Base-by-base conservation (phyloP, 2,888 invertebrate species). In the Danaus chrysippus region DNA sequence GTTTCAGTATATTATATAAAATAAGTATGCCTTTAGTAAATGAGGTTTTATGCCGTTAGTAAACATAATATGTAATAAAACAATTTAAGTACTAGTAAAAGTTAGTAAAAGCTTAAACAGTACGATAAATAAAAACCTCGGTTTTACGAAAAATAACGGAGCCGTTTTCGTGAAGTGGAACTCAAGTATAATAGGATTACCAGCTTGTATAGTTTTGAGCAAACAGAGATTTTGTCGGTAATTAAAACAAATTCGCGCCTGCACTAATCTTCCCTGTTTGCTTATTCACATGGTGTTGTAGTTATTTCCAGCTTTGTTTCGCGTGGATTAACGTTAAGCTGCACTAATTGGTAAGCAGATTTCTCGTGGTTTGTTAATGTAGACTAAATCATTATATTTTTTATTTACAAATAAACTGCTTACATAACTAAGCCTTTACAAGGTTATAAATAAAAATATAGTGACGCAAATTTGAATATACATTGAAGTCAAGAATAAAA, bases 261-360 rank as follows among this genome's bases (percentile, higher is more conserved):
- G 57, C 61, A 61, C 63, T 68, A 69, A 69, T 68, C 69, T 62
- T 53, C 52, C 53, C 62, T 62, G 65, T 69, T 71, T 70, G 76
- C 75, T 78, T 77, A 79, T 79, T 79, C 81, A 77, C 82, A 76
- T 78, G 76, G 75, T 78, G 81, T 76, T 77, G 73, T 79, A 76
- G 81, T 81, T 83, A 84, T 83, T 82, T 83, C 77, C 77, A 71
- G 80, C 83, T 79, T 10, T 84, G 83, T 82, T 82, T 75, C 78
- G 70, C 68, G 57, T 65, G 82, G 86, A 82, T 86, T 84, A 83
- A 71, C 68, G 76, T 69, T 81, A 83, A 86, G 83, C 82, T 68
- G 46, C 78, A 75, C 84, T 87, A 86, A 87, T 87, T 86, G 86
- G 85, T 74, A 73, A 73, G 71, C 75, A 75, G 77, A 77, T 80